phyloP scores from a whole-genome alignment of 2,888 invertebrate genomes.

The Orthosia gracilis region DNA sequence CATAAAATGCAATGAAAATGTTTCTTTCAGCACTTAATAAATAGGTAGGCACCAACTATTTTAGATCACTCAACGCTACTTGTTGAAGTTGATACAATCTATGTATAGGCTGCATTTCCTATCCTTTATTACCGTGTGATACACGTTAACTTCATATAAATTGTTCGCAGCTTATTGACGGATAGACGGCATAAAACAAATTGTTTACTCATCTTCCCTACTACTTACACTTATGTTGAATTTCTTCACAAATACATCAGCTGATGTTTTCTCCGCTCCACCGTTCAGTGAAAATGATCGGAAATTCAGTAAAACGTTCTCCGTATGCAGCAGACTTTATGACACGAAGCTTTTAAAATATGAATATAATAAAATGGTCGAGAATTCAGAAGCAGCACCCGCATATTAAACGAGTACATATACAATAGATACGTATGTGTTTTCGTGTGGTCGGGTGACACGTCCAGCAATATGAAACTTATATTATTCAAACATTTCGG shows the following conservation, averaged over 20 bases:
- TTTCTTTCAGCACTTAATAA: no score
- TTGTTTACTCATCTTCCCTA: no score
- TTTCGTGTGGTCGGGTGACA: constrained; percentile 24
- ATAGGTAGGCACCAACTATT: no score
- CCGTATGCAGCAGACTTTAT: constrained; percentile 18
- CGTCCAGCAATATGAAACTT: constrained; percentile 30
- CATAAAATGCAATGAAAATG: neutral
- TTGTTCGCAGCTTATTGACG: no score
- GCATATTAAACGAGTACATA: neutral
- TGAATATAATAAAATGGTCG: constrained; percentile 45
- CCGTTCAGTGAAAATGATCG: constrained; percentile 4
- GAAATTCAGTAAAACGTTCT: constrained; percentile 1
- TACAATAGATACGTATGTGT: neutral
- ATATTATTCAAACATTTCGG: constrained; percentile 37
- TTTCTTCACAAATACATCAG: neutral
- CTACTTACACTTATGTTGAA: no score
- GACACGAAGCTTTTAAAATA: constrained; percentile 47
- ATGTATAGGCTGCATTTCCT: neutral
- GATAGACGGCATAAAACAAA: no score
- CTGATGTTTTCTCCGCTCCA: neutral
- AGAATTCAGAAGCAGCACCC: constrained; percentile 3
- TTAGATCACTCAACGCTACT: no score
- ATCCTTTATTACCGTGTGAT: neutral
- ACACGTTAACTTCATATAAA: neutral
- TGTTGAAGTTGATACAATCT: no score